Percentiles rank a stretch among this genome's conserved stretches.
Evolutionary conservation across 2,888 invertebrate species (phyloP).

Genomic region (Meloe dianella): DNA sequence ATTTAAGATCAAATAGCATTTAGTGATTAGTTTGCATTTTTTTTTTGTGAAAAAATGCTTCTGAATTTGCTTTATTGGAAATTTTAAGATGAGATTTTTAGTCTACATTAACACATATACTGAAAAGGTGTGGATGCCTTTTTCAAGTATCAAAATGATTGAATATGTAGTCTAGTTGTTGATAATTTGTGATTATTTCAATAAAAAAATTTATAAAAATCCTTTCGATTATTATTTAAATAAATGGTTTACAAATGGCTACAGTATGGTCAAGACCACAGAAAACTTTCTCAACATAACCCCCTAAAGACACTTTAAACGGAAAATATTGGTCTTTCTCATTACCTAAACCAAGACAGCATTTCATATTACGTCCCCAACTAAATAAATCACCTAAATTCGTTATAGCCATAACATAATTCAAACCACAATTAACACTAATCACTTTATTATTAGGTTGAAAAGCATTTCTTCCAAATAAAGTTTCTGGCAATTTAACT

Average conservation of each 20-base stretch:
- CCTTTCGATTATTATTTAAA: conserved; percentile 51
- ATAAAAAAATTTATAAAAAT: conserved; percentile 44
- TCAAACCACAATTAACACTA: conserved; percentile 74
- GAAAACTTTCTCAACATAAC: conserved; percentile 72
- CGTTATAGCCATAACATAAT: conserved; percentile 82
- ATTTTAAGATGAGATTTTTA: conserved; percentile 43
- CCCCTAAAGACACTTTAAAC: conserved; percentile 80
- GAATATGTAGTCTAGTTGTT: conserved; percentile 45
- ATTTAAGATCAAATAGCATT: conserved; percentile 20
- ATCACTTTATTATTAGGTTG: conserved; percentile 72
- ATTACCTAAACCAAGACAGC: conserved; percentile 84
- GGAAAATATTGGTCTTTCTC: conserved; percentile 87
- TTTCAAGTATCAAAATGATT: conserved; percentile 36
- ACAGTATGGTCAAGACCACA: conserved; percentile 89
- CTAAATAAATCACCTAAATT: conserved; percentile 83
- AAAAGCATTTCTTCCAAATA: conserved; percentile 88
- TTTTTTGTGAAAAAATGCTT: conserved; percentile 40
- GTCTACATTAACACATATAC: conserved; percentile 45
- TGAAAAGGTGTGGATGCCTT: conserved; percentile 34
- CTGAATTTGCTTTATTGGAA: conserved; percentile 45
- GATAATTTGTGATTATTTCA: conserved; percentile 50
- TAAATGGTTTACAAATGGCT: conserved; percentile 76
- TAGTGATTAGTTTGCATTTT: conserved; percentile 27
- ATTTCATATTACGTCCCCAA: conserved; percentile 90
- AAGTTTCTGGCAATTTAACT: conserved; percentile 73